Evolutionary conservation across 2,797 vertebrate species (phyloP), one percentile per base, ranked within the genome.

Genomic region (Mallotus villosus): DNA sequence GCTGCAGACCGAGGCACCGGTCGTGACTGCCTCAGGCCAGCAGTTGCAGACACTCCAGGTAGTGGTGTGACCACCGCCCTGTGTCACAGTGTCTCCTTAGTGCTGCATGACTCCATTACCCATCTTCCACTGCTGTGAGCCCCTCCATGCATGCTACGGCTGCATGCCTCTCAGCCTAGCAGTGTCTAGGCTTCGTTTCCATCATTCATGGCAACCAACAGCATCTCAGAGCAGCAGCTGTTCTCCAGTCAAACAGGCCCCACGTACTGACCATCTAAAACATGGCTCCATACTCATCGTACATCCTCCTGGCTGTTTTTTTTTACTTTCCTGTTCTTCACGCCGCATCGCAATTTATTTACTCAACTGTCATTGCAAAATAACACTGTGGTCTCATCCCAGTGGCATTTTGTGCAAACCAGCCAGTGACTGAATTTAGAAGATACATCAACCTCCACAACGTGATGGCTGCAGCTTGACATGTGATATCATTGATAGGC

Each of bases 21-120:
- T 97, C 92, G 95, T 95, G 94, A 95, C 96, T 72, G 96, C 94
- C 93, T 94, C 93, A 85, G 93, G 93, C 88, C 94, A 95, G 92
- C 94, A 94, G 92, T 92, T 94, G 87, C 94, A 95, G 92, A 94
- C 94, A 87, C 94, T 95, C 89, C 94, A 94, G 94, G 94, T 94
- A 95, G 93, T 94, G 93, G 93, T 94, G 91, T 68, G 63, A 68
- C 24, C 61, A 49, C 68, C 61, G 84, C 86, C 87, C 88, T 89
- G 85, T 88, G 85, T 88, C 87, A 72, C 69, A 76, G 81, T 77
- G 82, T 85, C 81, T 73, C 68, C 19, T 51, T 73, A 55, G 74
- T 78, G 68, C 76, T 63, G 60, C 78, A 62, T 62, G 83, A 81
- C 80, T 72, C 60, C 77, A 82, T 76, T 85, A 78, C 67, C 77